Percentiles rank a stretch among this genome's conserved stretches.
Evolutionary conservation across 2,113 vertebrate species (phyloP).

Genomic region (Haemorhous mexicanus): DNA sequence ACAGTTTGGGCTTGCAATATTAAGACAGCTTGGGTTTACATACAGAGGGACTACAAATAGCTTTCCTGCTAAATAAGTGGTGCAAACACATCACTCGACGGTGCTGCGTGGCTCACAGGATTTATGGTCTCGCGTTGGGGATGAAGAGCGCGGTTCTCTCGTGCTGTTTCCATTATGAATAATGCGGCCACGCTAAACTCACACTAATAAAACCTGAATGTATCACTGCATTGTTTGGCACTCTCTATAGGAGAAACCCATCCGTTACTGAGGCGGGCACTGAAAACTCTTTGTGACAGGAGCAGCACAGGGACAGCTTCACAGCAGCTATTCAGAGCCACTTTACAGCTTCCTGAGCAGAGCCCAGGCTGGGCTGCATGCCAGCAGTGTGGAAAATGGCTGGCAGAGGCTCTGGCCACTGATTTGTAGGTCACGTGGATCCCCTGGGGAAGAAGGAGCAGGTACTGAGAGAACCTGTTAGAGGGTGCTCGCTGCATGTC

Average conservation of each 20-base stretch:
- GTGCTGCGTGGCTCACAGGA: neutral
- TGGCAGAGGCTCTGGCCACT: neutral
- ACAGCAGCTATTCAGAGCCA: conserved; percentile 44
- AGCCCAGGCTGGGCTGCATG: neutral
- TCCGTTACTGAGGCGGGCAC: conserved; percentile 27
- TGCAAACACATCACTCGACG: neutral
- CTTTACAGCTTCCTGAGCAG: conserved; percentile 42
- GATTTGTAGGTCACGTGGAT: neutral
- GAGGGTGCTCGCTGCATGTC: neutral
- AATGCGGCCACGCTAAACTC: neutral
- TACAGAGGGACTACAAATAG: conserved; percentile 45
- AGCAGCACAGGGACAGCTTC: neutral
- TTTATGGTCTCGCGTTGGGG: neutral
- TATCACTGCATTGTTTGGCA: neutral
- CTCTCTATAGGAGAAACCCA: conserved; percentile 22
- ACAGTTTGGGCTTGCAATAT: conserved; percentile 48
- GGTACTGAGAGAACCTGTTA: neutral
- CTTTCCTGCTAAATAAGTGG: conserved; percentile 43
- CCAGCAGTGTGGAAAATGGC: conserved; percentile 8
- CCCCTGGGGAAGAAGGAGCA: neutral
- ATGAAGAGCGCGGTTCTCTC: conserved; percentile 5
- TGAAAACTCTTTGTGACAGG: conserved; percentile 47
- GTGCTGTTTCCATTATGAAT: conserved; percentile 21
- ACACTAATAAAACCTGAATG: conserved; percentile 37
- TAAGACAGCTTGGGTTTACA: conserved; percentile 61